Evolutionary conservation across 2,888 invertebrate species (phyloP).

Genomic region (Yponomeuta sedellus): DNA sequence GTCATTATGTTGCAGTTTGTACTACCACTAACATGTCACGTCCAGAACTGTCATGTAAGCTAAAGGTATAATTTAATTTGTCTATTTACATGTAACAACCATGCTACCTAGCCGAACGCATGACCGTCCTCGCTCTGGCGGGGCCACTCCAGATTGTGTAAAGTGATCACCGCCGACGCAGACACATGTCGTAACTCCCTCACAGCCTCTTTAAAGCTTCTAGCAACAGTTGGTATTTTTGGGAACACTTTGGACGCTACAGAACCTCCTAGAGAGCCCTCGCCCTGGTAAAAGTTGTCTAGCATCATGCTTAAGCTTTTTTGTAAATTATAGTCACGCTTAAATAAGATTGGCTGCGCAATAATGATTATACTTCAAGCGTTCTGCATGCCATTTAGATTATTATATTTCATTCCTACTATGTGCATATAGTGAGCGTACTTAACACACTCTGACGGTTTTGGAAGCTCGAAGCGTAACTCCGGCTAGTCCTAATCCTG

Average conservation of each 20-base stretch:
- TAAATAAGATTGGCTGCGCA: slow-evolving; percentile 76
- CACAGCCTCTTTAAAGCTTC: slow-evolving; percentile 71
- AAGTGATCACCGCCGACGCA: slow-evolving; percentile 51
- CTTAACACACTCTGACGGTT: slow-evolving; percentile 70
- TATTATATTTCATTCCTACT: slow-evolving; percentile 72
- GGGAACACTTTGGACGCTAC: slow-evolving; percentile 75
- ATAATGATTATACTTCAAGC: slow-evolving; percentile 77
- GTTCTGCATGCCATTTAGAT: slow-evolving; percentile 77
- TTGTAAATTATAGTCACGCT: slow-evolving; percentile 77
- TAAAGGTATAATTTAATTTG: slow-evolving; percentile 75
- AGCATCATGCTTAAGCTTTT: slow-evolving; percentile 77
- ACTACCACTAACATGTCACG: slow-evolving; percentile 77
- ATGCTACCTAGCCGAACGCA: slow-evolving; percentile 62
- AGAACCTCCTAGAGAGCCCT: slow-evolving; percentile 70
- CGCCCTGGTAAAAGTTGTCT: slow-evolving; percentile 75
- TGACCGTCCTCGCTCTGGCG: slow-evolving; percentile 48
- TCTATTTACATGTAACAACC: slow-evolving; percentile 65
- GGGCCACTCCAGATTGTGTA: neutral
- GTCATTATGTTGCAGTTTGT: slow-evolving; percentile 77
- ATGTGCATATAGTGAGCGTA: slow-evolving; percentile 74
- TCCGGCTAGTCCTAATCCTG: slow-evolving; percentile 41
- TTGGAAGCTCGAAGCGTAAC: slow-evolving; percentile 57
- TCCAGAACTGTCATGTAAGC: slow-evolving; percentile 77
- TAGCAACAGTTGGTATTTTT: slow-evolving; percentile 72
- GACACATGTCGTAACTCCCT: slow-evolving; percentile 60